Evolutionary conservation across 2,797 vertebrate species (phyloP).

Genomic region (Buceros bicornis): DNA sequence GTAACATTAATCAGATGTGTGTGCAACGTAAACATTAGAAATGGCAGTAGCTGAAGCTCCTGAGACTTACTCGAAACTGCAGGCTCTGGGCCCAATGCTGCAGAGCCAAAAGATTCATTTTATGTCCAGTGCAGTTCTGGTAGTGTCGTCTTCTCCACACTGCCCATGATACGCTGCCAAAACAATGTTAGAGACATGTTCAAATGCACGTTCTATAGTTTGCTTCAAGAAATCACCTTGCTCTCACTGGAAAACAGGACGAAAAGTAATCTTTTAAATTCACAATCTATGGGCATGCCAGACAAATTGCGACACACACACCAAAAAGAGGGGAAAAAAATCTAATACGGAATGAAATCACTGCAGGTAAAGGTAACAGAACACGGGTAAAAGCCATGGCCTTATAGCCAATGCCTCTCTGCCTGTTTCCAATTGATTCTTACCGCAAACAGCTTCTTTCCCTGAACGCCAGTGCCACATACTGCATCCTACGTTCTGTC

Average conservation of each 20-base stretch:
- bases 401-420: neutral
- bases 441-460: slow-evolving; percentile 79
- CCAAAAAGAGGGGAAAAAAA: neutral
- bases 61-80: slow-evolving; percentile 81
- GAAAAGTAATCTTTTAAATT: neutral
- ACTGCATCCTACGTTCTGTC: slow-evolving; percentile 82
- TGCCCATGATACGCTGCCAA: slow-evolving; percentile 73
- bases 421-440: slow-evolving; percentile 8
- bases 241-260: neutral
- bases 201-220: neutral
- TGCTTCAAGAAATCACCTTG: neutral
- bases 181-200: neutral
- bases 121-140: neutral
- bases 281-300: neutral
- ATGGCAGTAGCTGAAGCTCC: neutral
- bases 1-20: rapidly evolving
- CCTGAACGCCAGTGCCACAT: slow-evolving; percentile 80
- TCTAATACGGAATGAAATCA: neutral
- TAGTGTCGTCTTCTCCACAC: slow-evolving; percentile 63
- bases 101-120: slow-evolving; percentile 74
- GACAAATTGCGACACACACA: neutral
- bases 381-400: neutral
- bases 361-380: neutral
- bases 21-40: neutral
- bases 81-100: slow-evolving; percentile 77